Base-by-base conservation (phyloP, 2,888 invertebrate species). In the Syritta pipiens region DNA sequence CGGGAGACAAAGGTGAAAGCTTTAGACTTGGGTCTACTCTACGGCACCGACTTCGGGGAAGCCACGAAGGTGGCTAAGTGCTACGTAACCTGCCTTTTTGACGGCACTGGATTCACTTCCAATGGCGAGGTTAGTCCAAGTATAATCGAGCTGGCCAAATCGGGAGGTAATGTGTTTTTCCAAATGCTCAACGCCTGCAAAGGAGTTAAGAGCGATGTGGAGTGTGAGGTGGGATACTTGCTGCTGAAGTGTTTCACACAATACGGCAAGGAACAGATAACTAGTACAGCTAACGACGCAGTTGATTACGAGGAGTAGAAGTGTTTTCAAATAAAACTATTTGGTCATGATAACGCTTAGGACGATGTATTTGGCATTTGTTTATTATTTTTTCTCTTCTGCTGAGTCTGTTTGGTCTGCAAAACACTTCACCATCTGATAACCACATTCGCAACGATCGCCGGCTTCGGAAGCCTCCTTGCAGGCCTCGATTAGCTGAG, bases 71-170 rank as follows among this genome's bases (percentile, higher is more conserved):
- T 28, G 4, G 22, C 17, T 4, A 62, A 49, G 19, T 62, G 62
- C 12, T 62, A 62, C 22, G 6, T 62, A 2, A 48, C 48, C 2
- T 62, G 62, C 14, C 12, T 62, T 0, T 49, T 49, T 9, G 20
- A 49, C 2, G 19, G 37, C 9, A 12, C 5, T 6, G 37, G 40
- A 5, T 14, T 62, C 1, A 40, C 17, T 12, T 9, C 12, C 0
- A n/a, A 40, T 7, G 28, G 40, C 22, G 28, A 28, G n/a, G 12
- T 62, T 3, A 62, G 3, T 12, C 20, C 1, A 9, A n/a, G 1
- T 5, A 22, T 30, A 5, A 5, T 44, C 1, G 22, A n/a, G 4
- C 4, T 12, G 20, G n/a, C 14, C 7, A 10, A 51, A n/a, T n/a
- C n/a, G 14, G 37, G 5, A 0, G 7, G 1, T 4, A 40, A 17